These are phyloP conservation scores for Setophaga coronata DNA, from an alignment of 2,113 vertebrate species.

Conservation along the genomic window DNA sequence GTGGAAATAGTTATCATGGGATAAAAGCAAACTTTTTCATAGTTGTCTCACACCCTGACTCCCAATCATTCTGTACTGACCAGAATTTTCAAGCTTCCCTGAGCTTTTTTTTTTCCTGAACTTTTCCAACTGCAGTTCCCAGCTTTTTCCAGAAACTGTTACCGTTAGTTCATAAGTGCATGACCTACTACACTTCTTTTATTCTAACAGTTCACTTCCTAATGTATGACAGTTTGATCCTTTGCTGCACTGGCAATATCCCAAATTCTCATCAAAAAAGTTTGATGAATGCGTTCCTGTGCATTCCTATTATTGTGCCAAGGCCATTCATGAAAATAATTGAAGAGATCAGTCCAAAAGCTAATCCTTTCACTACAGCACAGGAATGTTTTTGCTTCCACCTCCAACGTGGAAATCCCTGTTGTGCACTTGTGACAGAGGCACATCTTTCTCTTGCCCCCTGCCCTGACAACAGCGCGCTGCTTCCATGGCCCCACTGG, in stretches of 20 bases:
- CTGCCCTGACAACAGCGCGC: neutral
- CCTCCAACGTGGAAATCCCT: neutral
- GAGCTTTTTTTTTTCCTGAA: neutral
- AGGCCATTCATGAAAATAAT: conserved; percentile 46
- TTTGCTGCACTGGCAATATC: conserved; percentile 30
- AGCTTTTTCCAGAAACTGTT: conserved; percentile 16
- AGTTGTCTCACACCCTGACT: neutral
- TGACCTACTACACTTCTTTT: neutral
- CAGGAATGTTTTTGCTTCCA: conserved; percentile 17
- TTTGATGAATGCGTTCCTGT: conserved; percentile 32
- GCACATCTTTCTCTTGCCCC: neutral
- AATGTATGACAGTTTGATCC: conserved; percentile 36
- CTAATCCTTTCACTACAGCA: conserved; percentile 23
- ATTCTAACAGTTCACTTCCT: neutral
- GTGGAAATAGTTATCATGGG: neutral
- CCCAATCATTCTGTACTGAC: neutral
- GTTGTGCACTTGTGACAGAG: neutral
- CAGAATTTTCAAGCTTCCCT: neutral
- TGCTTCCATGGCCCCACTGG: neutral
- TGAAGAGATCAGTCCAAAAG: conserved; percentile 19
- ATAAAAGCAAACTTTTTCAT: neutral
- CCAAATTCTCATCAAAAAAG: conserved; percentile 38
- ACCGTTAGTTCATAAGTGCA: conserved; percentile 1
- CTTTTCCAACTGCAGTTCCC: neutral
- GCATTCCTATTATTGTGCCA: conserved; percentile 30